A percentile compares a stretch with the other conserved stretches of the same genome.
Evolutionary conservation across 1,140 invertebrate genomes (phyloP).

Genomic region (Xylocopa sonorina): DNA sequence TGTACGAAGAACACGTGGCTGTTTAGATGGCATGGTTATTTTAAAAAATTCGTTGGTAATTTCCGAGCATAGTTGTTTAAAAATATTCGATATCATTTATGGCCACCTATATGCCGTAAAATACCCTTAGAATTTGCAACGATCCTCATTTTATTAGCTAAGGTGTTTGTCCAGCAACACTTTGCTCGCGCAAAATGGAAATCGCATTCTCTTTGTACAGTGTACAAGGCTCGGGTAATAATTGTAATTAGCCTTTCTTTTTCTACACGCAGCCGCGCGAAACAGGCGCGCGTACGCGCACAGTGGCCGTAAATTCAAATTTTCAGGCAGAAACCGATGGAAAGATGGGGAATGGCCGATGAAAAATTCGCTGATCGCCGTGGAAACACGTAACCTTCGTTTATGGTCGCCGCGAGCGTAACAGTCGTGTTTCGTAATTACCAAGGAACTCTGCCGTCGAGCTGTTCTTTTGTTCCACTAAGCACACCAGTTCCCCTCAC

Average conservation of each 20-base stretch:
- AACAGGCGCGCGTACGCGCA: background rate
- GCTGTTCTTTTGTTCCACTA: background rate
- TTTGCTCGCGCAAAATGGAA: background rate
- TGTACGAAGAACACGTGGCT: too few species aligned
- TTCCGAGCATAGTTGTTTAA: too few species aligned
- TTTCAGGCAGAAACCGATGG: background rate
- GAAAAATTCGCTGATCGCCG: background rate
- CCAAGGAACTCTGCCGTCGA: background rate
- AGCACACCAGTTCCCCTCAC: background rate
- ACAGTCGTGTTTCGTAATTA: constrained; percentile 2
- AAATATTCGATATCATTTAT: background rate
- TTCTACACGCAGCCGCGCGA: background rate
- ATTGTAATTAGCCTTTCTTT: background rate
- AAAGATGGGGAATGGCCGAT: background rate
- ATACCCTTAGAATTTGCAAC: background rate
- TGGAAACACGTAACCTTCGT: background rate
- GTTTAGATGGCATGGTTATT: too few species aligned
- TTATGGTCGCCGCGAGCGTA: background rate
- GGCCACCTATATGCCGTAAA: background rate
- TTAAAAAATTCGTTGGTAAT: too few species aligned
- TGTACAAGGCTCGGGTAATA: background rate
- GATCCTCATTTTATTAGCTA: background rate
- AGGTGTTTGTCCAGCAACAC: background rate
- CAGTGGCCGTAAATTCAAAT: background rate
- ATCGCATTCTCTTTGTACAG: background rate